Conservation (phyloP, 2,888 invertebrate genomes). For the Rhodophaea formosa region DNA sequence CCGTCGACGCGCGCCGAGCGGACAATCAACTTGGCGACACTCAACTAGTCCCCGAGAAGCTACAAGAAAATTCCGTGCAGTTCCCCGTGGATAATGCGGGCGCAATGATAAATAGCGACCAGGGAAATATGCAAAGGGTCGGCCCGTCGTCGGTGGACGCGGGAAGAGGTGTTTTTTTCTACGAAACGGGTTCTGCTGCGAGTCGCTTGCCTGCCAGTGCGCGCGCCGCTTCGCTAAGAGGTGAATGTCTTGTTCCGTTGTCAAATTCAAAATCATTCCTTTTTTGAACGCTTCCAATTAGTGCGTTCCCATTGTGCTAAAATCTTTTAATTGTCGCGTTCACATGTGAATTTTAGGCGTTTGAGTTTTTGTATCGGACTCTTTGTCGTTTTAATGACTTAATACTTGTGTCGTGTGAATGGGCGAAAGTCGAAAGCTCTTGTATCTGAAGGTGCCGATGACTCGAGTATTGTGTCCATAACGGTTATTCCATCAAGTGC, state of each 20-base stretch:
- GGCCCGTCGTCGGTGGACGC: slow-evolving; percentile 61
- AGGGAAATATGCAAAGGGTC: slow-evolving; percentile 74
- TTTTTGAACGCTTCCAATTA: slow-evolving; percentile 37
- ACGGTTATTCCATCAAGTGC: slow-evolving; percentile 63
- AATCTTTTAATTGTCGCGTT: slow-evolving; percentile 31
- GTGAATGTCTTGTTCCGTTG: slow-evolving; percentile 72
- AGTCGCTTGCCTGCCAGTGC: slow-evolving; percentile 83
- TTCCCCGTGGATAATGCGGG: slow-evolving; percentile 44
- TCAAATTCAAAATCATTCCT: slow-evolving; percentile 45
- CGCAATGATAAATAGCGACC: slow-evolving; percentile 66
- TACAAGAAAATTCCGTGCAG: slow-evolving; percentile 55
- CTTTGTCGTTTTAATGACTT: slow-evolving; percentile 25
- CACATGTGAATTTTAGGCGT: slow-evolving; percentile 21
- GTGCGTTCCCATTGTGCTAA: slow-evolving; percentile 33
- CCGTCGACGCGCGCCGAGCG: slow-evolving; percentile 38
- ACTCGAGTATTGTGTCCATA: slow-evolving; percentile 54
- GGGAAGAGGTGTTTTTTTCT: slow-evolving; percentile 80
- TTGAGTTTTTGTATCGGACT: slow-evolving; percentile 21
- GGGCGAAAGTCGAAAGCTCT: slow-evolving; percentile 57
- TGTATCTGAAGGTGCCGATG: slow-evolving; percentile 47
- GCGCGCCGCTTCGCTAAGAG: slow-evolving; percentile 70
- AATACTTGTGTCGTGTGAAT: slow-evolving; percentile 47
- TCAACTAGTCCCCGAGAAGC: slow-evolving; percentile 74
- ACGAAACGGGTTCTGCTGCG: slow-evolving; percentile 79
- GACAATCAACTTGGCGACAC: slow-evolving; percentile 58